These are phyloP conservation scores for Apantesis nais DNA, from an alignment of 2,888 invertebrate genomes.

Conservation along the genomic window DNA sequence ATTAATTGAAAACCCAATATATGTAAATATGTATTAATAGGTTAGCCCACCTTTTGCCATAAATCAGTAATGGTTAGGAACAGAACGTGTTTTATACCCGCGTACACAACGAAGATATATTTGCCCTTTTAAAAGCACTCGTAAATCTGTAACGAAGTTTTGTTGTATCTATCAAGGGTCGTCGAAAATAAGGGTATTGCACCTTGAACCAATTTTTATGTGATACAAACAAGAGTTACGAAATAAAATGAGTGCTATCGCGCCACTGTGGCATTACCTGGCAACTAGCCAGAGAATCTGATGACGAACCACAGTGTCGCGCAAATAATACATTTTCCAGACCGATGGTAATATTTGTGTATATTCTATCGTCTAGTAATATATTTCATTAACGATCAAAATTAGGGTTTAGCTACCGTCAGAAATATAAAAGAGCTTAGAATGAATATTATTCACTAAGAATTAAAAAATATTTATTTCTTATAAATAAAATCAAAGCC, in stretches of 20 bases:
- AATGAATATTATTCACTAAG: neutral
- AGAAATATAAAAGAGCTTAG: neutral
- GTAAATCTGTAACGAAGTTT: neutral
- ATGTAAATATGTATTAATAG: conserved; percentile 5
- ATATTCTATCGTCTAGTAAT: neutral
- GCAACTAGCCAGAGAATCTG: conserved; percentile 67
- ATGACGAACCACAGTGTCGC: conserved; percentile 71
- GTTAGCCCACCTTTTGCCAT: neutral
- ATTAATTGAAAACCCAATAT: conserved; percentile 27
- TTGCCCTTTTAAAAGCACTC: neutral
- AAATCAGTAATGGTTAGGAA: neutral
- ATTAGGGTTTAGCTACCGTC: neutral
- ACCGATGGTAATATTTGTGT: conserved; percentile 39
- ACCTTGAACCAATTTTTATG: conserved; percentile 74
- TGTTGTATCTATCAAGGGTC: neutral
- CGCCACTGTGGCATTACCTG: conserved; percentile 60
- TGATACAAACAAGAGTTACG: conserved; percentile 77
- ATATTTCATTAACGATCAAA: neutral
- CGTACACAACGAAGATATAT: neutral
- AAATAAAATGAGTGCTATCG: conserved; percentile 74
- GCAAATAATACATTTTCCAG: conserved; percentile 58
- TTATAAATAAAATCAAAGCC: conserved; percentile 20
- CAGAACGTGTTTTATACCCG: neutral
- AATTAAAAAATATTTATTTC: conserved; percentile 8
- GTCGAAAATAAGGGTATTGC: conserved; percentile 23